Base-by-base conservation (phyloP, 1,140 invertebrate species). In the Leucophenga varia region DNA sequence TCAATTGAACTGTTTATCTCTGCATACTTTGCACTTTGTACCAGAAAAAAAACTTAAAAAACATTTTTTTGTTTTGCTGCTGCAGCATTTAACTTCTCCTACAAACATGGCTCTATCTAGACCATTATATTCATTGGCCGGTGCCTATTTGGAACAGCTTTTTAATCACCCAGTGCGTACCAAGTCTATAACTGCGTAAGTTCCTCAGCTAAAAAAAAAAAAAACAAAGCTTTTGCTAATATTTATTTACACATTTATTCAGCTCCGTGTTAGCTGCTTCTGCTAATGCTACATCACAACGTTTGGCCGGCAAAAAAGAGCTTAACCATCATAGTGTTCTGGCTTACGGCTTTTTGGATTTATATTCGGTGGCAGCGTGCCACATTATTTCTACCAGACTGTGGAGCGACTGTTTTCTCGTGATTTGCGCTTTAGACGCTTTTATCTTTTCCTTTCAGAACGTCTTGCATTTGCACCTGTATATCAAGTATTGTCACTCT, bases 171-270 rank as follows among this genome's bases (percentile, higher is more conserved):
- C 86, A 2, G 75, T 89, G 16, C 83, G 79, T 71, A 89, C 86
- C 3, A 87, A 87, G 76, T 84, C 86, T 18, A 74, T 88, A 40
- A 87, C 84, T 22, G 86, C 86, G 86, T 87, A 78, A 80, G 68
- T 65, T n/a, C n/a, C n/a, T n/a, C n/a, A n/a, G n/a, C n/a, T n/a
- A n/a, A n/a, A n/a, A n/a, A n/a, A n/a, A n/a, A n/a, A n/a, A n/a
- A n/a, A 13, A 2, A 7, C 9, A 17, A n/a, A 6, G 6, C 18
- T 20, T 28, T 22, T 32, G 13, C 4, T 19, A 5, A 9, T 21
- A 45, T 21, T 28, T 48, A 38, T 20, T 25, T 16, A 41, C 38
- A 35, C 34, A 49, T 51, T 77, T 25, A 25, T 81, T 50, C 56
- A 85, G 82, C 56, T 82, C 79, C 61, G 57, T 85, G 1, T 72